Percentiles rank a stretch among this genome's conserved stretches.
phyloP scores from a whole-genome alignment of 2,888 invertebrate species.

The Horisme vitalbata region DNA sequence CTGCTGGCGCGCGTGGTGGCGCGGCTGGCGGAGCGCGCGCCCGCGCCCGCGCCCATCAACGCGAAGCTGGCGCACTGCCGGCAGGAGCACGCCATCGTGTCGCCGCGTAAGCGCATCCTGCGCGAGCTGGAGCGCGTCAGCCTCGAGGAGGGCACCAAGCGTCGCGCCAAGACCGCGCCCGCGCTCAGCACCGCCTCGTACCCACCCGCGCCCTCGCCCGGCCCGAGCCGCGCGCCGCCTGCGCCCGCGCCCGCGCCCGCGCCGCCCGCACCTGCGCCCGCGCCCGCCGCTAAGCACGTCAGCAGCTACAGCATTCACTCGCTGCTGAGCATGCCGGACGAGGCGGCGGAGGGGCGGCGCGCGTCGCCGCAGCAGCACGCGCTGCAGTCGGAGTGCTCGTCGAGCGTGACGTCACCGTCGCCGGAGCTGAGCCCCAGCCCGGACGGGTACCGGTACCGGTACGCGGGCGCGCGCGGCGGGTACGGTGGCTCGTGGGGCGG shows the following conservation, averaged over 20 bases:
- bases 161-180: conserved; percentile 78
- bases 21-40: conserved; percentile 65
- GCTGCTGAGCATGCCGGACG: conserved; percentile 86
- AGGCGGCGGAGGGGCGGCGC: conserved; percentile 65
- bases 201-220: conserved; percentile 54
- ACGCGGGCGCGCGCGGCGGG: conserved; percentile 60
- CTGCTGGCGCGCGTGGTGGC: conserved; percentile 61
- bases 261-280: too few relatives aligned
- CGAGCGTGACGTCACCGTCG: conserved; percentile 68
- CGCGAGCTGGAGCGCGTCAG: conserved; percentile 91
- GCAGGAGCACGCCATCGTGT: conserved; percentile 85
- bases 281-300: conserved; percentile 65
- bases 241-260: conserved; percentile 49
- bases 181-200: conserved; percentile 67
- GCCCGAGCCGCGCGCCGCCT: conserved; percentile 45
- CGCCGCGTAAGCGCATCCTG: conserved; percentile 91
- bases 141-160: conserved; percentile 86
- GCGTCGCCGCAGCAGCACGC: conserved; percentile 66
- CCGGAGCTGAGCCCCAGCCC: conserved; percentile 73
- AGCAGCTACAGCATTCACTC: conserved; percentile 94
- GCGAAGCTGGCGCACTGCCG: conserved; percentile 72
- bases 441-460: conserved; percentile 67
- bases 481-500: conserved; percentile 46
- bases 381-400: conserved; percentile 67
- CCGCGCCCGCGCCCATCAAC: conserved; percentile 67